phyloP scores from a whole-genome alignment of 1,140 invertebrate genomes.

The Leptopilina clavipes region DNA sequence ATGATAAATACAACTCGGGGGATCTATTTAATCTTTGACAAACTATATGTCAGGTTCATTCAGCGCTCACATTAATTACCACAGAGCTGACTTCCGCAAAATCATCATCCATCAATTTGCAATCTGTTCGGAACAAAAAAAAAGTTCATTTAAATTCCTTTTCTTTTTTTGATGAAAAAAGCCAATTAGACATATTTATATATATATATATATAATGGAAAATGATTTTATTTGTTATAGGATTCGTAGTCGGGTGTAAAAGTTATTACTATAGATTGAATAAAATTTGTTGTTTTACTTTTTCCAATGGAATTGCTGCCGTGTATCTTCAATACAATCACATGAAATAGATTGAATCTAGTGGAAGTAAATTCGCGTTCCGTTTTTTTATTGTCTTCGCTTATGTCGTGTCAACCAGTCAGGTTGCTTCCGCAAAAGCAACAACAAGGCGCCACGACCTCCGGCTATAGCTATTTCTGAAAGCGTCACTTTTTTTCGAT shows the following conservation, averaged over 20 bases:
- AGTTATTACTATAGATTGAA: background rate
- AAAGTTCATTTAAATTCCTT: background rate
- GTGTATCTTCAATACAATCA: constrained; percentile 1
- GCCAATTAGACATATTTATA: too few relatives aligned
- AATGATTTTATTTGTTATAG: too few relatives aligned
- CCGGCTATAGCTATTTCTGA: constrained; percentile 22
- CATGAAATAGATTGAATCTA: constrained; percentile 23
- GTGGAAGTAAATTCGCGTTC: constrained; percentile 1
- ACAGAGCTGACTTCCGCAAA: background rate
- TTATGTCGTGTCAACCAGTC: constrained; percentile 32
- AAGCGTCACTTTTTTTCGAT: constrained; percentile 45
- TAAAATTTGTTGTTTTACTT: background rate
- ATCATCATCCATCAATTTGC: background rate
- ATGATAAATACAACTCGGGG: constrained; percentile 4
- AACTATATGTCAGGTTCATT: constrained; percentile 12
- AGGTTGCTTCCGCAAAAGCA: background rate
- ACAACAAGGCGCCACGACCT: constrained; percentile 42
- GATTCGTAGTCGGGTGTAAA: too few relatives aligned
- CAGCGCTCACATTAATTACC: background rate
- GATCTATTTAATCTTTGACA: constrained; percentile 16
- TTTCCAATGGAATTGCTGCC: background rate
- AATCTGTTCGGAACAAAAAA: background rate
- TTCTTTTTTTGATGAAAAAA: too few relatives aligned
- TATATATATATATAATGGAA: too few relatives aligned
- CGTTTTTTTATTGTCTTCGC: constrained; percentile 19